These are phyloP conservation scores for Leucopternis melanops DNA, from an alignment of 2,113 vertebrate genomes.

Conservation along the genomic window DNA sequence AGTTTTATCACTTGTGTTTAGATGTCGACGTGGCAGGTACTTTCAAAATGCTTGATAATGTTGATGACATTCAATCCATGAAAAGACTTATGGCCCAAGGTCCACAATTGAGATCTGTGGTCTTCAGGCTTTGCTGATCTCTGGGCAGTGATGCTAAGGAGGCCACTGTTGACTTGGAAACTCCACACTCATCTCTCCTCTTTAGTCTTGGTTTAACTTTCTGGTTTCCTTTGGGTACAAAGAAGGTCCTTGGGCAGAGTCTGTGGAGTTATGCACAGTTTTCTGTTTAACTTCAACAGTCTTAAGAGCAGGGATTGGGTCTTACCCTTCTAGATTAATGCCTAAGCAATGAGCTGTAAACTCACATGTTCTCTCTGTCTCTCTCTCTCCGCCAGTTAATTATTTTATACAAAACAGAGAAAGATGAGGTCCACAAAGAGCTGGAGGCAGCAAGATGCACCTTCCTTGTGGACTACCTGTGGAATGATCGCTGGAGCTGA, in stretches of 20 bases:
- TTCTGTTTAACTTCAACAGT: not conserved
- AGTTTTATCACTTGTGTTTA: not conserved
- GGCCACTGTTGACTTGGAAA: not conserved
- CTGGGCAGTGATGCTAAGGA: not conserved
- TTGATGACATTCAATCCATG: not conserved
- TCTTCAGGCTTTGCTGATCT: not conserved
- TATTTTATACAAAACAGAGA: constrained; percentile 61
- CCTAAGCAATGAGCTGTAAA: constrained; percentile 31
- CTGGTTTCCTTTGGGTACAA: not conserved
- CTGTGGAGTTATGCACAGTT: not conserved
- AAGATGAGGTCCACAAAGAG: no score
- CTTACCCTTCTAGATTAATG: not conserved
- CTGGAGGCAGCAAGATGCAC: no score
- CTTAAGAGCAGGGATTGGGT: not conserved
- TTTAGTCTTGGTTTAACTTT: not conserved
- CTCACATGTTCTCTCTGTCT: not conserved
- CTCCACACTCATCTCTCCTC: not conserved
- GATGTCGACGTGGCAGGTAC: not conserved
- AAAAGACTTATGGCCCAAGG: not conserved
- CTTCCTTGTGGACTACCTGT: no score
- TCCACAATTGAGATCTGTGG: not conserved
- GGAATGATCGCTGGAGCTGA: no score
- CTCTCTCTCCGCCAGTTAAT: not conserved
- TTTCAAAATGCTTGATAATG: not conserved
- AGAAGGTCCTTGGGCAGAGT: not conserved